Conservation (phyloP, 2,888 invertebrate species). For the Mimachlamys varia region DNA sequence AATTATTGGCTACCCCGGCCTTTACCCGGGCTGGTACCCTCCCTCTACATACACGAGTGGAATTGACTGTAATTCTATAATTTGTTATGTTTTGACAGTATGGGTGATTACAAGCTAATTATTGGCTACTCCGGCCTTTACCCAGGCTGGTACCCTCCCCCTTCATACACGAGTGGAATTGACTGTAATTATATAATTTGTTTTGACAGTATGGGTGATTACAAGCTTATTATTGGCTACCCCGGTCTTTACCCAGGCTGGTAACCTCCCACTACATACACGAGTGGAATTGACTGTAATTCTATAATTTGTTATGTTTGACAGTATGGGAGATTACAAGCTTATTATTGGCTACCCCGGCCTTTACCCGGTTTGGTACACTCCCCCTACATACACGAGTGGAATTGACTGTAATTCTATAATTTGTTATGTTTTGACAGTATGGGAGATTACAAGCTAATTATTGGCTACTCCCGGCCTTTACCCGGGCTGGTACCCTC, state of each 20-base stretch:
- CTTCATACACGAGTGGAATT: slow-evolving; percentile 46
- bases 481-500: slow-evolving; percentile 73
- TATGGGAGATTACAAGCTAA: slow-evolving; percentile 80
- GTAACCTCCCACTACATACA: slow-evolving; percentile 62
- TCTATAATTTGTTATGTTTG: no score
- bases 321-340: slow-evolving; percentile 79
- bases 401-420: no score
- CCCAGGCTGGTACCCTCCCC: slow-evolving; percentile 72
- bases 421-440: no score
- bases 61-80: no score
- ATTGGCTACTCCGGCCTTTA: slow-evolving; percentile 77
- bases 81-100: slow-evolving; percentile 54
- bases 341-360: slow-evolving; percentile 80
- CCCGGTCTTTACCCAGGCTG: slow-evolving; percentile 76
- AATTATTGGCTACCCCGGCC: slow-evolving; percentile 78
- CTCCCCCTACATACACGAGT: slow-evolving; percentile 52
- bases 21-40: slow-evolving; percentile 73
- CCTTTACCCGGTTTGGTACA: slow-evolving; percentile 72
- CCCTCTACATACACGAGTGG: slow-evolving; percentile 51
- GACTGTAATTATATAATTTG: no score
- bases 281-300: no score
- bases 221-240: slow-evolving; percentile 80
- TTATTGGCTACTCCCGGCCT: slow-evolving; percentile 78
- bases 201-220: slow-evolving; percentile 74
- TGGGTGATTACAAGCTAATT: slow-evolving; percentile 81